These are phyloP conservation scores for Oppia nitens DNA, from an alignment of 1,140 invertebrate species.

Conservation along the genomic window DNA sequence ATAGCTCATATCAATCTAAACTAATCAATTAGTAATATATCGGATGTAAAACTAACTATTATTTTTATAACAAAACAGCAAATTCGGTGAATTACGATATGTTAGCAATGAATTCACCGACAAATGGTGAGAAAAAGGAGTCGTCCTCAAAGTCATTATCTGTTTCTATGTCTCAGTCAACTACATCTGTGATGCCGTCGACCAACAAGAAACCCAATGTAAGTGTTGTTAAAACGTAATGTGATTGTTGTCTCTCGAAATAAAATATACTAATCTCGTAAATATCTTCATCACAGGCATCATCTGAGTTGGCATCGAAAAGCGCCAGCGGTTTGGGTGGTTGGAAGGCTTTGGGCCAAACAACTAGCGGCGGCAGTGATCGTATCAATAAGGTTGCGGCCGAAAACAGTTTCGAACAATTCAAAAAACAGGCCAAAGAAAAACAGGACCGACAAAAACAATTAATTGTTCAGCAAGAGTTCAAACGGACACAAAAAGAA, in stretches of 20 bases:
- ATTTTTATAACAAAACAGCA: not conserved
- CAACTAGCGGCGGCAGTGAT: slow-evolving; percentile 2
- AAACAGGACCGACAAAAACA: slow-evolving; percentile 71
- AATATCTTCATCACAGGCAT: too few species aligned
- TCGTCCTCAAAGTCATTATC: not conserved
- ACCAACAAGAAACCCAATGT: not conserved
- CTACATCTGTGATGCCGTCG: not conserved
- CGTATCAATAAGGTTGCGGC: slow-evolving; percentile 20
- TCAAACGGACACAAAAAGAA: slow-evolving; percentile 56
- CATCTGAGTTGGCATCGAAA: slow-evolving; percentile 35
- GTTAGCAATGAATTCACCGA: not conserved
- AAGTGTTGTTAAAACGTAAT: too few species aligned
- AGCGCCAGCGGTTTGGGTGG: slow-evolving; percentile 80
- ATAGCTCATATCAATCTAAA: not conserved
- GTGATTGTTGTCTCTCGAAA: too few species aligned
- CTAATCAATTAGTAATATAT: not conserved
- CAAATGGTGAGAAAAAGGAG: not conserved
- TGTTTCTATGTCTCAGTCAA: too few species aligned
- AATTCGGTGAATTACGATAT: not conserved
- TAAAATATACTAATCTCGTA: too few species aligned
- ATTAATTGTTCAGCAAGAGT: slow-evolving; percentile 59
- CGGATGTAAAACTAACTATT: too few species aligned
- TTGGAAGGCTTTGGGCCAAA: slow-evolving; percentile 64
- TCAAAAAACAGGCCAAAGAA: slow-evolving; percentile 86
- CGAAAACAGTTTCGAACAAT: slow-evolving; percentile 52